A percentile compares a stretch with the other conserved stretches of the same genome.
These are phyloP conservation scores for Eudyptes chrysolophus DNA, from an alignment of 2,113 vertebrate species.

Conservation along the genomic window DNA sequence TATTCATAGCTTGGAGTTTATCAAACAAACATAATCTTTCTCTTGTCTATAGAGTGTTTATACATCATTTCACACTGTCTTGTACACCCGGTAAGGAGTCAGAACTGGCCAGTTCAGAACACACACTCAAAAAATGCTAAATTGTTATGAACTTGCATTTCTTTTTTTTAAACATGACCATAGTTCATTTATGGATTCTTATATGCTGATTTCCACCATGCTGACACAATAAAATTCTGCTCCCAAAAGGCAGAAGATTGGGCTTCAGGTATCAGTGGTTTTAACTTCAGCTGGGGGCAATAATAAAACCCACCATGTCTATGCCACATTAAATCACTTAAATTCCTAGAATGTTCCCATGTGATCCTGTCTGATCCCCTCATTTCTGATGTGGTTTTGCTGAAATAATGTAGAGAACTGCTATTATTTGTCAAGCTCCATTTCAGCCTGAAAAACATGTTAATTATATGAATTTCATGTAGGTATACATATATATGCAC, in stretches of 20 bases:
- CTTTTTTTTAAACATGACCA: neutral
- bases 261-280: neutral
- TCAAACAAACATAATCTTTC: neutral
- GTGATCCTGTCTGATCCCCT: neutral
- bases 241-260: neutral
- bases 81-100: neutral
- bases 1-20: neutral
- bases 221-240: neutral
- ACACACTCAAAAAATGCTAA: neutral
- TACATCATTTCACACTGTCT: neutral
- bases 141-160: neutral
- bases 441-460: neutral
- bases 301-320: neutral
- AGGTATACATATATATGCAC: neutral
- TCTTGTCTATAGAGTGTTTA: neutral
- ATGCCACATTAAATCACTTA: neutral
- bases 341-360: neutral
- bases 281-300: neutral
- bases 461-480: neutral
- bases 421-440: neutral
- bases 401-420: neutral
- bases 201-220: neutral
- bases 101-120: neutral
- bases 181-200: neutral
- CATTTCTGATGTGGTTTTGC: constrained; percentile 22